Percentiles rank a stretch among this genome's conserved stretches.
Conservation (phyloP, 2,797 vertebrate species). For the Antennarius maculatus region DNA sequence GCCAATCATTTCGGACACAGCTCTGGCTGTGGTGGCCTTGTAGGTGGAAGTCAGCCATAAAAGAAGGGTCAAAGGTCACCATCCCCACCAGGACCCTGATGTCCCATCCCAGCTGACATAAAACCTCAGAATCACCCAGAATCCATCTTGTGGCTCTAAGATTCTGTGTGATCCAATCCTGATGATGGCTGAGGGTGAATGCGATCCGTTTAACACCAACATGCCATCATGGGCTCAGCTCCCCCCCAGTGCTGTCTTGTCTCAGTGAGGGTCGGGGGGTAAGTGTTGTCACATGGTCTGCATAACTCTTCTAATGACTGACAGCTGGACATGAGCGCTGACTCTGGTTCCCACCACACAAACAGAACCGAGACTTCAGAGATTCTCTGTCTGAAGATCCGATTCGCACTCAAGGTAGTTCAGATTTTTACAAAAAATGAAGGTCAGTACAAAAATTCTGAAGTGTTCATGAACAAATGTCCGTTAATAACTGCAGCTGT, state of each 20-base stretch:
- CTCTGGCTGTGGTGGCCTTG: background rate
- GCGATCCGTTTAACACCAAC: background rate
- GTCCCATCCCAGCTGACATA: conserved; percentile 41
- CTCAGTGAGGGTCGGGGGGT: conserved; percentile 48
- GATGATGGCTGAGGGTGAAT: background rate
- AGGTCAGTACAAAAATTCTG: too few species aligned
- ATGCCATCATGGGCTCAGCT: background rate
- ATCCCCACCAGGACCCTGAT: conserved; percentile 36
- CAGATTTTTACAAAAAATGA: too few species aligned
- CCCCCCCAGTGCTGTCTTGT: conserved; percentile 8
- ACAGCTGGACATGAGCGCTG: conserved; percentile 65
- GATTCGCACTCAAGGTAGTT: too few species aligned
- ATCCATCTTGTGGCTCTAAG: too few species aligned
- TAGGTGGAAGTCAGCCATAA: conserved; percentile 22
- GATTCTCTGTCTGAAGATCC: too few species aligned
- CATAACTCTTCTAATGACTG: conserved; percentile 73
- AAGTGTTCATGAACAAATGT: too few species aligned
- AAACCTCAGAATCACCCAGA: background rate
- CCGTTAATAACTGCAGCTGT: too few species aligned
- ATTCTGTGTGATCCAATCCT: too few species aligned
- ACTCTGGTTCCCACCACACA: conserved; percentile 26
- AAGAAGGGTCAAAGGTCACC: conserved; percentile 34
- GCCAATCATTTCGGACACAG: conserved; percentile 16
- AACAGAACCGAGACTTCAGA: background rate
- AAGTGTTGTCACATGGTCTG: conserved; percentile 74